Evolutionary conservation across 2,113 vertebrate species (phyloP), one percentile per base, ranked within the genome.

Genomic region (Macquaria australasica): DNA sequence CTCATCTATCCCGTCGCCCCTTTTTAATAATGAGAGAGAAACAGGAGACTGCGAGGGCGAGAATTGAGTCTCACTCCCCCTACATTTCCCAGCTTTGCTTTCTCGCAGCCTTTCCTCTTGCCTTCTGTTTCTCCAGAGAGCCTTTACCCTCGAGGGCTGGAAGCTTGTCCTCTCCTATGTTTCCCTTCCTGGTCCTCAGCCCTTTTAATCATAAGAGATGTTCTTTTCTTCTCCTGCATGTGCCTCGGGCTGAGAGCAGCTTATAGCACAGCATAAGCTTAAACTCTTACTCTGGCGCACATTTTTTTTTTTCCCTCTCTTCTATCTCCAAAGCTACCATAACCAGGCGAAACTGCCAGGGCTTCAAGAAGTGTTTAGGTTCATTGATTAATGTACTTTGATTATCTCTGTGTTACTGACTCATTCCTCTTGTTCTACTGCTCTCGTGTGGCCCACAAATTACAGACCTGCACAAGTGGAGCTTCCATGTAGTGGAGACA

Each of bases 121-220:
- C 81, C 89, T 91, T 83, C 85, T 91, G 87, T 90, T 91, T 78
- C 89, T 91, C 89, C 84, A 78, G 84, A 81, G 82, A 84, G 71
- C 37, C 56, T 88, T 89, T 78, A 79, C 87, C 92, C 91, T 84
- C 4, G 43, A 87, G 93, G 91, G 87, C 82, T 79, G 25, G 31
- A 53, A 71, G 85, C 89, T 86, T 87, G 93, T 95, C 93, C 93
- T 94, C 91, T 87, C 85, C 88, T 87, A 75, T 88, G 90, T 89
- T 91, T 83, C 81, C 79, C 73, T 89, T 93, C 85, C 91, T 91
- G 87, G 86, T 91, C 89, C 88, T 91, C 81, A 78, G 85, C 88
- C 73, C 87, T 89, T 93, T 92, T 90, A 92, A 92, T 94, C 91
- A 90, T 63, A 86, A 81, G 91, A 93, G 92, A 93, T 93, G 89